Percentiles rank a stretch among this genome's conserved stretches.
phyloP scores from a whole-genome alignment of 2,797 vertebrate genomes.

The Nannoperca australis region DNA sequence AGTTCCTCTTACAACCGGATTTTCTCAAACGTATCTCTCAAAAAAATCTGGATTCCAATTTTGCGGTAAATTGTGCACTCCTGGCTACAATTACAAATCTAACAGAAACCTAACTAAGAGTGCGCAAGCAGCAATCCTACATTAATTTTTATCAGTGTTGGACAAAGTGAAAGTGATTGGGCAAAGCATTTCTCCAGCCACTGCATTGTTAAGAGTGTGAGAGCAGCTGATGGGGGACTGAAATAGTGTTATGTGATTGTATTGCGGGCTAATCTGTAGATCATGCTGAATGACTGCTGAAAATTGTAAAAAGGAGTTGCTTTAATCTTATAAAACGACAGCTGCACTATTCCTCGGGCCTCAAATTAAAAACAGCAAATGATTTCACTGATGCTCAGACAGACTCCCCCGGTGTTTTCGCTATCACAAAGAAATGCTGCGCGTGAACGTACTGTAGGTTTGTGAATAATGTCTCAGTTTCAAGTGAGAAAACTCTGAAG shows the following conservation, averaged over 20 bases:
- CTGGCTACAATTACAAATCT: background rate
- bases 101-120: conserved; percentile 2
- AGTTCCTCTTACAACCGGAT: background rate
- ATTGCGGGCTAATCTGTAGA: conserved; percentile 27
- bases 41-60: background rate
- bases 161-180: conserved; percentile 31
- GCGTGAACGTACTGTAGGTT: conserved; percentile 24
- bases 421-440: conserved; percentile 14
- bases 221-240: conserved; percentile 29
- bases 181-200: conserved; percentile 28
- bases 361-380: conserved; percentile 36
- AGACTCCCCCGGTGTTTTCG: background rate
- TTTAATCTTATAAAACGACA: conserved; percentile 34
- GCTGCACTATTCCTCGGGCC: conserved; percentile 23
- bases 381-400: conserved; percentile 15
- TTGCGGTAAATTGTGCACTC: background rate
- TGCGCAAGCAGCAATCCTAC: background rate
- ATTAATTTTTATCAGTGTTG: conserved; percentile 28
- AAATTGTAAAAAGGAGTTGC: conserved; percentile 31
- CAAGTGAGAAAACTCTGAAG: conserved; percentile 48
- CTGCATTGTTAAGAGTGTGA: conserved; percentile 45
- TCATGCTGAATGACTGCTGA: conserved; percentile 20
- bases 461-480: conserved; percentile 44
- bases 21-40: background rate
- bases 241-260: conserved; percentile 33